Evolutionary conservation across 2,113 vertebrate genomes (phyloP).

Genomic region (Podocnemis expansa): DNA sequence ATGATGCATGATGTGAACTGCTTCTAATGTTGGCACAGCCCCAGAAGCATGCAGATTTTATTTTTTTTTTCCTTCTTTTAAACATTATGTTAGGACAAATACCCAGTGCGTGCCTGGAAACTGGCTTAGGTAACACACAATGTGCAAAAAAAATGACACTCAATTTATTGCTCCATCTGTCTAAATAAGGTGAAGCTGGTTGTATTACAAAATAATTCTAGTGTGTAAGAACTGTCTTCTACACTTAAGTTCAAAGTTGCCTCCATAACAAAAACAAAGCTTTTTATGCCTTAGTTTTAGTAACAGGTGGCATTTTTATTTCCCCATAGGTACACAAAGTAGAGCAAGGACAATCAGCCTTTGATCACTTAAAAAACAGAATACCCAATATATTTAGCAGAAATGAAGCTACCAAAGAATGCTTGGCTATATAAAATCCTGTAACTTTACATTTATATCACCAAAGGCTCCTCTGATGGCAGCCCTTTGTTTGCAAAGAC

Average conservation of each 20-base stretch:
- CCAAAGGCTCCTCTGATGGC: fast-evolving
- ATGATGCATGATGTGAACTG: neutral
- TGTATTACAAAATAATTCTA: neutral
- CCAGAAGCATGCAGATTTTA: neutral
- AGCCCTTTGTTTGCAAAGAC: fast-evolving
- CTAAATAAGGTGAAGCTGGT: fast-evolving
- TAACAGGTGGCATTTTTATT: fast-evolving
- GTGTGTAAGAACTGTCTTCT: neutral
- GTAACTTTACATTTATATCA: neutral
- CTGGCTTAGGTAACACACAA: neutral
- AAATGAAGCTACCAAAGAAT: fast-evolving
- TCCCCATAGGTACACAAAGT: fast-evolving
- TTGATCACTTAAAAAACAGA: fast-evolving
- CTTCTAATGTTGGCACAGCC: neutral
- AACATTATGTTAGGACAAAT: no score
- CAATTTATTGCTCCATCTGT: fast-evolving
- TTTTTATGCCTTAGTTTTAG: fast-evolving
- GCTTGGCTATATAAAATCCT: fast-evolving
- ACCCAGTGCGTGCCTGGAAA: neutral
- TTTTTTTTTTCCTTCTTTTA: no score
- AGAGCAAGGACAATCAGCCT: fast-evolving
- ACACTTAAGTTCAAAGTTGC: fast-evolving
- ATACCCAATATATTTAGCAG: neutral
- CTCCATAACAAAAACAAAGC: neutral
- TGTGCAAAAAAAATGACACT: neutral